Percentiles rank a stretch among this genome's conserved stretches.
Evolutionary conservation across 1,140 invertebrate species (phyloP).

Genomic region (Achatina immaculata): DNA sequence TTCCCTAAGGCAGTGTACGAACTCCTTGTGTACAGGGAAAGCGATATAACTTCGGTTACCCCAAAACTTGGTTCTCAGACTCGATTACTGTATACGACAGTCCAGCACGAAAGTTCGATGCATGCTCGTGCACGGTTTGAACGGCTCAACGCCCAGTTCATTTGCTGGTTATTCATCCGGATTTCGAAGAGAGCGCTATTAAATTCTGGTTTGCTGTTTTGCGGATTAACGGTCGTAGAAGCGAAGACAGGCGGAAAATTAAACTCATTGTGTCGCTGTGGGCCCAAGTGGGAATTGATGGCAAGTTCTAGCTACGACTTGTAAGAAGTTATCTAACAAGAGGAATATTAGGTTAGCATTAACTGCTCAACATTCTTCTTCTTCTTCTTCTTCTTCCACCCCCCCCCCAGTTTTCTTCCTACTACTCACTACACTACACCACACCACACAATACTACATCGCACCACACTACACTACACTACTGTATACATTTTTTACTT

Average conservation of each 20-base stretch:
- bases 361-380: no score
- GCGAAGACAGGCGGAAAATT: slow-evolving; percentile 18
- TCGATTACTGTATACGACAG: neutral
- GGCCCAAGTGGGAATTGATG: neutral
- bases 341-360: no score
- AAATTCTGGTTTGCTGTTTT: slow-evolving; percentile 17
- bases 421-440: no score
- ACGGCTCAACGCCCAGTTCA: slow-evolving; percentile 7
- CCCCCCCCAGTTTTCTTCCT: no score
- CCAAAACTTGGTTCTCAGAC: neutral
- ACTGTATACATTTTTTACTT: no score
- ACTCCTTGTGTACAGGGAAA: no score
- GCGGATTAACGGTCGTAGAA: slow-evolving; percentile 6
- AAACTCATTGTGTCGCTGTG: neutral
- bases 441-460: no score
- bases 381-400: no score
- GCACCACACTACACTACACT: no score
- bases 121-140: neutral
- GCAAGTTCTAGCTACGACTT: neutral
- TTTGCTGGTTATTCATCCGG: slow-evolving; percentile 7
- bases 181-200: neutral
- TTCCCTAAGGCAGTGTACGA: no score
- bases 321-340: no score
- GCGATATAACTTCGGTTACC: neutral
- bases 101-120: neutral